Percentiles rank a stretch among this genome's conserved stretches.
These are phyloP conservation scores for Pachycephala philippinensis DNA, from an alignment of 2,113 vertebrate species.

Conservation along the genomic window DNA sequence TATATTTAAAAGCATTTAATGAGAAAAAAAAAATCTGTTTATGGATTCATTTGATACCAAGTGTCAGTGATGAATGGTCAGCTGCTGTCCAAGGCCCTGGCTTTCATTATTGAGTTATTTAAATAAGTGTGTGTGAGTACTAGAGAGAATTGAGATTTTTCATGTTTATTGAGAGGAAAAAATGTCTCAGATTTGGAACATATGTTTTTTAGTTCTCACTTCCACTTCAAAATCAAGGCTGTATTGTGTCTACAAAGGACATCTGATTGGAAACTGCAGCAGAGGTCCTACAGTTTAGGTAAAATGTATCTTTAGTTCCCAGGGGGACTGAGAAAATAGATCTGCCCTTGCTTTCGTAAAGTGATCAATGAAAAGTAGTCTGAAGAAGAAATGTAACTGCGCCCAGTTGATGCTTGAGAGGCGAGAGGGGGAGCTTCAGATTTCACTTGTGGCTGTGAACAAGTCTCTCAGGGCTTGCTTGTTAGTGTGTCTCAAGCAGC, in stretches of 20 bases:
- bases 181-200: background rate
- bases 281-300: background rate
- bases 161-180: background rate
- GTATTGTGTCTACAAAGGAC: background rate
- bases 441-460: background rate
- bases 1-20: conserved; percentile 54
- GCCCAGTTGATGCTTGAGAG: background rate
- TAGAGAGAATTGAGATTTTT: conserved; percentile 13
- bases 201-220: background rate
- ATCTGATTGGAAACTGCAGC: background rate
- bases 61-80: conserved; percentile 23
- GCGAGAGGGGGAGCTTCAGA: background rate
- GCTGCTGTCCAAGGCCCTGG: conserved; percentile 26
- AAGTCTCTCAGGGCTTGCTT: background rate
- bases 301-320: background rate
- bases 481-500: background rate
- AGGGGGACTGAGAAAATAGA: background rate
- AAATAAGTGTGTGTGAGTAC: background rate
- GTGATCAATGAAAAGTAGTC: background rate
- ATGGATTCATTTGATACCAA: conserved; percentile 31
- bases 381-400: background rate
- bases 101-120: conserved; percentile 40
- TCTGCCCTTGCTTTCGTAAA: background rate
- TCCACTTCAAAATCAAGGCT: background rate
- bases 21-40: background rate